Conservation (phyloP, 2,888 invertebrate genomes). For the Cyclophora albipunctata region DNA sequence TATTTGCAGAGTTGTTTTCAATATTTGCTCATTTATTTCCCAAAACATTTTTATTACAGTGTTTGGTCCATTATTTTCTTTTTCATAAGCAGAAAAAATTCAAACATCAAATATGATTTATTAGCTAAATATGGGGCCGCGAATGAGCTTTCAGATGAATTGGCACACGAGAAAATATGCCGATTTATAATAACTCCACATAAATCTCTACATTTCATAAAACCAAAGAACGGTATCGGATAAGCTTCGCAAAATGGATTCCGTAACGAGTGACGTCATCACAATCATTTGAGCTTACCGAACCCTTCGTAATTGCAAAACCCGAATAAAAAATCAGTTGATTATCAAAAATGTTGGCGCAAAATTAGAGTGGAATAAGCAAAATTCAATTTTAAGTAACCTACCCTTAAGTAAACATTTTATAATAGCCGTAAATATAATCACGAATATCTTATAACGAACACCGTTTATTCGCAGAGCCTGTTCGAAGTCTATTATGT, state of each 20-base stretch:
- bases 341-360: constrained; percentile 21
- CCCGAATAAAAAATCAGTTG: constrained; percentile 9
- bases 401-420: background rate
- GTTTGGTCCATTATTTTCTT: too few relatives aligned
- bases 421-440: constrained; percentile 8
- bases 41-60: too few relatives aligned
- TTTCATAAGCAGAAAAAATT: constrained; percentile 7
- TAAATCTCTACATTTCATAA: constrained; percentile 26
- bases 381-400: too few relatives aligned
- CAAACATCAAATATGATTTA: constrained; percentile 45
- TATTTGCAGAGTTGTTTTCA: too few relatives aligned
- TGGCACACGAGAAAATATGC: constrained; percentile 26
- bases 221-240: constrained; percentile 21
- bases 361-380: too few relatives aligned
- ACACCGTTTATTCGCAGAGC: constrained; percentile 25
- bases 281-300: constrained; percentile 24
- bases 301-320: constrained; percentile 23
- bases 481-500: constrained; percentile 30
- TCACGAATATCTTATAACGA: constrained; percentile 38
- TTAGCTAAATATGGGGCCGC: constrained; percentile 31
- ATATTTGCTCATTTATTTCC: too few relatives aligned
- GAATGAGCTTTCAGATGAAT: constrained; percentile 21
- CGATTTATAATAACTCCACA: constrained; percentile 24
- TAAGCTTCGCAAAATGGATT: constrained; percentile 20
- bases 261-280: constrained; percentile 24